Base-by-base conservation (phyloP, 1,140 invertebrate species). In the Scaptomyza hsui region DNA sequence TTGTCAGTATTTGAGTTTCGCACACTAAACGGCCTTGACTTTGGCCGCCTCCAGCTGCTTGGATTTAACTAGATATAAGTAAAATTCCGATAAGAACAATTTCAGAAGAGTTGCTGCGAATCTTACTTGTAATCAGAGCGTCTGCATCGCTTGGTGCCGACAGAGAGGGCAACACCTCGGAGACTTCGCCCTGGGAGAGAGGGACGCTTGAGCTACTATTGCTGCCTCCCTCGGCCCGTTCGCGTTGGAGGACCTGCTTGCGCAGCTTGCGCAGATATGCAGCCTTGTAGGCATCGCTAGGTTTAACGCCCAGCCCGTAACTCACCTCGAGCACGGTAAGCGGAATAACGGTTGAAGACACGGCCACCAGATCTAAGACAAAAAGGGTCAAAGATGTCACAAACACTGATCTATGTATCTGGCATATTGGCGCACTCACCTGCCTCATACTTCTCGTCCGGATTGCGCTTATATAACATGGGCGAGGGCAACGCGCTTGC, bases 281-380 rank as follows among this genome's bases (percentile, higher is more conserved):
- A 7, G 77, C 73, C 51, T 90, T 90, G 57, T 91, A 91, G 26
- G 76, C 90, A 48, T 91, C 90, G 35, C 80, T 90, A 2, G 89
- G 86, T 18, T 91, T 90, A 10, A 86, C 89, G 6, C 83, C 89
- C 16, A 79, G 52, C 0, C 89, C 89, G 41, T 90, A 92, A 68
- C 91, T 92, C 0, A 94, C 93, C 83, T 94, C 93, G 69, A 94
- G 94, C 16, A 93, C 92, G 0, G 93, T 93, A 10, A 94, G 67
- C 12, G 94, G 94, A 56, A 94, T 94, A 1, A 94, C 94, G 0
- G 94, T 94, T 1, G 94, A 94, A 0, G 94, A 94, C 2, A 94
- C 93, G 2, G 94, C 92, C 44, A 94, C 92, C 70, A 94, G 92
- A 74, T 94, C 94, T 94, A 72, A 15, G n/a, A n/a, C n/a, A n/a